phyloP scores from a whole-genome alignment of 2,888 invertebrate species.

The Phorcus lineatus region DNA sequence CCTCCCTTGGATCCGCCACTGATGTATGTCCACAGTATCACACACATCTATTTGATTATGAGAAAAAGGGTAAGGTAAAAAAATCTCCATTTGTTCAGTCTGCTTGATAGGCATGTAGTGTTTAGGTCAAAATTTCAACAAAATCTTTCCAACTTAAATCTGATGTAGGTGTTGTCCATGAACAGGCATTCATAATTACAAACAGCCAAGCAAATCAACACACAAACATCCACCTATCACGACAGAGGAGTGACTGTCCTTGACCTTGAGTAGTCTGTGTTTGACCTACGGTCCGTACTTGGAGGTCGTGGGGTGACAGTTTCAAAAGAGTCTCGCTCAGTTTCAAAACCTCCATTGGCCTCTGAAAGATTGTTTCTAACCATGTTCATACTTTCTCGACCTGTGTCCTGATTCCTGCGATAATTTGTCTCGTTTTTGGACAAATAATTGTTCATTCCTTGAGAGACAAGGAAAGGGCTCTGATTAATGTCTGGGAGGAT shows the following conservation, averaged over 20 bases:
- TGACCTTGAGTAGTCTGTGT: not conserved
- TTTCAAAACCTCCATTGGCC: not conserved
- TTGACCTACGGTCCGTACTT: not conserved
- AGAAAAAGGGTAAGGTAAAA: too few relatives aligned
- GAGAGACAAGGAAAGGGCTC: conserved; percentile 60
- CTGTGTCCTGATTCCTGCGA: not conserved
- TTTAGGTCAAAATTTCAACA: too few relatives aligned
- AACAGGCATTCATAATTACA: too few relatives aligned
- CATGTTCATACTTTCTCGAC: conserved; percentile 14
- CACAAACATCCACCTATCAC: too few relatives aligned
- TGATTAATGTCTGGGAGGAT: conserved; percentile 61
- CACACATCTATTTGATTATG: too few relatives aligned
- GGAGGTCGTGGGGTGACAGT: conserved; percentile 8
- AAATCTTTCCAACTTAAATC: too few relatives aligned
- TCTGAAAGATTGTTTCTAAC: conserved; percentile 18
- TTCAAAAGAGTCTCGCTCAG: not conserved
- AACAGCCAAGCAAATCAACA: too few relatives aligned
- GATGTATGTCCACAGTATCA: too few relatives aligned
- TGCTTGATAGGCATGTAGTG: too few relatives aligned
- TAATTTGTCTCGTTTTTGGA: conserved; percentile 24
- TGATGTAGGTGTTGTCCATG: too few relatives aligned
- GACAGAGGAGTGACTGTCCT: not conserved
- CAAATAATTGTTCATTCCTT: conserved; percentile 49
- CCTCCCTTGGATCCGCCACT: too few relatives aligned
- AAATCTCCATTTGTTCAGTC: too few relatives aligned